Evolutionary conservation across 2,888 invertebrate species (phyloP).

Genomic region (Panorpa germanica): DNA sequence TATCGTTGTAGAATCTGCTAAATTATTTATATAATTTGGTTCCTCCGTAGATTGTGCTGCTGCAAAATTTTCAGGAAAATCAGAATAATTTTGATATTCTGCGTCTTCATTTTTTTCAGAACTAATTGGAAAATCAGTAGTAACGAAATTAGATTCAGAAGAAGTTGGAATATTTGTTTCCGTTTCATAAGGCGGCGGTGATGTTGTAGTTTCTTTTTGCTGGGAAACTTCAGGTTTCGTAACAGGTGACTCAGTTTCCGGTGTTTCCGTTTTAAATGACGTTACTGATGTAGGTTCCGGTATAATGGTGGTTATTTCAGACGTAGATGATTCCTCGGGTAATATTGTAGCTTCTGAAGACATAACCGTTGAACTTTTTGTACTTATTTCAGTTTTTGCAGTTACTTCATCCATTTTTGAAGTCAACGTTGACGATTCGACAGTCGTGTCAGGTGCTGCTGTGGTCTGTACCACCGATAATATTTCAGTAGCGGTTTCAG

Average conservation of each 20-base stretch:
- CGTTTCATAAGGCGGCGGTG: constrained; percentile 1
- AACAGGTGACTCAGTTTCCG: neutral
- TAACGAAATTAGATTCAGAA: too few species aligned
- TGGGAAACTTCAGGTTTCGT: constrained; percentile 4
- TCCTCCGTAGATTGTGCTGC: too few species aligned
- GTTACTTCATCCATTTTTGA: constrained; percentile 12
- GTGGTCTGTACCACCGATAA: constrained; percentile 10
- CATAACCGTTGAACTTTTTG: constrained; percentile 7
- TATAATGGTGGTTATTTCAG: constrained; percentile 8
- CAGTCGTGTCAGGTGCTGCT: constrained; percentile 13
- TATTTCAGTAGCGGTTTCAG: constrained; percentile 8
- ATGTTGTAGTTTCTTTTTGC: constrained; percentile 1
- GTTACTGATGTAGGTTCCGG: constrained; percentile 11
- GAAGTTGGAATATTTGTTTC: too few species aligned
- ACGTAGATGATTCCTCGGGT: constrained; percentile 9
- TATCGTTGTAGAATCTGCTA: too few species aligned
- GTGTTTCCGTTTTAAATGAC: constrained; percentile 8
- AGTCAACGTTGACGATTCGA: constrained; percentile 15
- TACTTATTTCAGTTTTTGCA: constrained; percentile 7
- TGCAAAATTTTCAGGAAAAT: too few species aligned
- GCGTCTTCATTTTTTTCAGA: too few species aligned
- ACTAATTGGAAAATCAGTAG: too few species aligned
- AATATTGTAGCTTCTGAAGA: constrained; percentile 9
- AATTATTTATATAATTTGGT: too few species aligned
- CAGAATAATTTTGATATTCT: too few species aligned